A percentile compares a stretch with the other conserved stretches of the same genome.
Evolutionary conservation across 2,888 invertebrate species (phyloP).

Genomic region (Serripes groenlandicus): DNA sequence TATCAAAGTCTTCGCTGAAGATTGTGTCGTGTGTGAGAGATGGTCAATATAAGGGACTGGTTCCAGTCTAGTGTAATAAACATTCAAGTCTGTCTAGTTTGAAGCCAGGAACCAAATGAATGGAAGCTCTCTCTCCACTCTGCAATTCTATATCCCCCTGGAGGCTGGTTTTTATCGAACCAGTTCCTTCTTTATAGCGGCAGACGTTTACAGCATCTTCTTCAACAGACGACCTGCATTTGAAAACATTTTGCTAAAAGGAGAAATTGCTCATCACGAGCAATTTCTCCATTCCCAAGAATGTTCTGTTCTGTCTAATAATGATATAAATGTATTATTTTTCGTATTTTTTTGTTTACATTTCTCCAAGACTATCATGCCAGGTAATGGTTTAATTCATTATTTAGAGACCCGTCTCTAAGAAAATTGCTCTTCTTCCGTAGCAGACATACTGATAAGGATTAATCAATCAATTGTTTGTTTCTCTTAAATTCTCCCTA

Average conservation of each 20-base stretch:
- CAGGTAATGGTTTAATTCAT: slow-evolving; percentile 41
- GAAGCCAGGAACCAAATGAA: slow-evolving; percentile 11
- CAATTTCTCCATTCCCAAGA: not conserved
- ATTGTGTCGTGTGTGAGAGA: too few relatives aligned
- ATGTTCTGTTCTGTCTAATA: not conserved
- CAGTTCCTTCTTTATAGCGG: too few relatives aligned
- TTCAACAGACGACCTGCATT: too few relatives aligned
- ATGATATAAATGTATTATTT: not conserved
- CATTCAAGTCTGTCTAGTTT: slow-evolving; percentile 16
- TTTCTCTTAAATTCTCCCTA: too few relatives aligned
- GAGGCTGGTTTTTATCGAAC: slow-evolving; percentile 2
- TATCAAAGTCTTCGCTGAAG: too few relatives aligned
- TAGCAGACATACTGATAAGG: too few relatives aligned
- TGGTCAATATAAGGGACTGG: too few relatives aligned
- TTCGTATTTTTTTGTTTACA: too few relatives aligned
- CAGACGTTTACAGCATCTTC: too few relatives aligned
- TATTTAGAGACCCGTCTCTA: slow-evolving; percentile 28
- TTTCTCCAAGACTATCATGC: too few relatives aligned
- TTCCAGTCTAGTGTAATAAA: too few relatives aligned
- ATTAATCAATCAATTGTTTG: too few relatives aligned
- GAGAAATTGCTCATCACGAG: not conserved
- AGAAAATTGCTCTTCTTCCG: slow-evolving; percentile 20
- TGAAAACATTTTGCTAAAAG: not conserved
- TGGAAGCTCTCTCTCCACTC: not conserved
- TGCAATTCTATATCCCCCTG: slow-evolving; percentile 21